A percentile compares a stretch with the other conserved stretches of the same genome.
These are phyloP conservation scores for Vicugna pacos DNA, from an alignment of 2,113 vertebrate genomes.

Conservation along the genomic window DNA sequence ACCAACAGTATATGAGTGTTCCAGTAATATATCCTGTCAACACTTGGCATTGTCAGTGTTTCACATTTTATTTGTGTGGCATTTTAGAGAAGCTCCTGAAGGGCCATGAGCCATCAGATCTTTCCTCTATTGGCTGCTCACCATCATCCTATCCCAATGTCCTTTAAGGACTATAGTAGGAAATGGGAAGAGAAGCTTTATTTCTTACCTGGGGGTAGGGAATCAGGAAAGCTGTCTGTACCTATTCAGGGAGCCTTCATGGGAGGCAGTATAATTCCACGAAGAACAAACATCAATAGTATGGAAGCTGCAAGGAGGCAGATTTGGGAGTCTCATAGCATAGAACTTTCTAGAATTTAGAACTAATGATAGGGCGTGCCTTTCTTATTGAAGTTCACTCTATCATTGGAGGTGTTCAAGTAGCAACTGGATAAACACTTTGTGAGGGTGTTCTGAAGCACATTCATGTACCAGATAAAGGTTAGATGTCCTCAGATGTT, in stretches of 20 bases:
- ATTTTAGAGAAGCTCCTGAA: conserved; percentile 15
- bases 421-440: not conserved
- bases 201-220: not conserved
- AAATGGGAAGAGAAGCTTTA: not conserved
- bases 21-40: not conserved
- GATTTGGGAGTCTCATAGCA: not conserved
- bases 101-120: not conserved
- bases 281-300: not conserved
- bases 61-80: not conserved
- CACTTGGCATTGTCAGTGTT: not conserved
- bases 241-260: not conserved
- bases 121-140: not conserved
- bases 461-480: not conserved
- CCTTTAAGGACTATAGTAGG: not conserved
- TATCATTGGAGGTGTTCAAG: not conserved
- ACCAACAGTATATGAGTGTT: not conserved
- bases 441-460: not conserved
- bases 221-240: conserved; percentile 34
- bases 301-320: not conserved
- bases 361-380: not conserved
- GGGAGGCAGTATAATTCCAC: not conserved
- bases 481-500: not conserved
- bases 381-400: not conserved
- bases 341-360: not conserved
- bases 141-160: not conserved